These are phyloP conservation scores for Tautogolabrus adspersus DNA, from an alignment of 2,113 vertebrate genomes.

Conservation along the genomic window DNA sequence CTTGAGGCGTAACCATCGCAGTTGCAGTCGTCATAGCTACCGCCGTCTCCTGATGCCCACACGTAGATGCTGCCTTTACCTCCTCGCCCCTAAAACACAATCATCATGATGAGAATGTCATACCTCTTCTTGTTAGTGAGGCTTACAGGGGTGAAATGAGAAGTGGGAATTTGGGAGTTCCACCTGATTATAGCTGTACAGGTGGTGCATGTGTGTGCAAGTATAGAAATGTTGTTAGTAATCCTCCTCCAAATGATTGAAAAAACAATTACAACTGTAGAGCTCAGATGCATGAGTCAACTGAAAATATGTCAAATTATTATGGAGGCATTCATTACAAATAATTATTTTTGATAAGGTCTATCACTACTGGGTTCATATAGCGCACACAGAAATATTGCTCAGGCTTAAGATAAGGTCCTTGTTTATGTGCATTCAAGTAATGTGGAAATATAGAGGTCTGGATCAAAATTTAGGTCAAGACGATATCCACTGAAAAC, in stretches of 20 bases:
- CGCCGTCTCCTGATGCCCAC: constrained; percentile 98
- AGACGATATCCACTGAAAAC: too few species aligned
- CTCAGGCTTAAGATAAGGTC: too few species aligned
- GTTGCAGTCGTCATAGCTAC: constrained; percentile 98
- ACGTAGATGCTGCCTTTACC: constrained; percentile 99
- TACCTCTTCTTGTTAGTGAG: background rate
- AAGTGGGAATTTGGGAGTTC: constrained; percentile 10
- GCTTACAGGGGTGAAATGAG: constrained; percentile 6
- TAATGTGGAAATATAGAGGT: too few species aligned
- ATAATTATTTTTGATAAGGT: constrained; percentile 10
- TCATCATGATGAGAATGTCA: constrained; percentile 21
- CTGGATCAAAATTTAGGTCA: too few species aligned
- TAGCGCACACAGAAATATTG: background rate
- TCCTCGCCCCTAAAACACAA: constrained; percentile 87
- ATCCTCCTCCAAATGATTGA: background rate
- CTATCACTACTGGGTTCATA: constrained; percentile 4
- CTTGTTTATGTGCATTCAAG: too few species aligned
- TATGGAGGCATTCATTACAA: too few species aligned
- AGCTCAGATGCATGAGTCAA: background rate
- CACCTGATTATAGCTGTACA: background rate
- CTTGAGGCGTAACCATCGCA: constrained; percentile 98
- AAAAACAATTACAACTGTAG: background rate
- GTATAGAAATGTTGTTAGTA: background rate
- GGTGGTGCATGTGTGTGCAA: background rate
- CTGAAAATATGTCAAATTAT: background rate